These are phyloP conservation scores for Rhopalosiphum maidis DNA, from an alignment of 1,140 invertebrate species.

Conservation along the genomic window DNA sequence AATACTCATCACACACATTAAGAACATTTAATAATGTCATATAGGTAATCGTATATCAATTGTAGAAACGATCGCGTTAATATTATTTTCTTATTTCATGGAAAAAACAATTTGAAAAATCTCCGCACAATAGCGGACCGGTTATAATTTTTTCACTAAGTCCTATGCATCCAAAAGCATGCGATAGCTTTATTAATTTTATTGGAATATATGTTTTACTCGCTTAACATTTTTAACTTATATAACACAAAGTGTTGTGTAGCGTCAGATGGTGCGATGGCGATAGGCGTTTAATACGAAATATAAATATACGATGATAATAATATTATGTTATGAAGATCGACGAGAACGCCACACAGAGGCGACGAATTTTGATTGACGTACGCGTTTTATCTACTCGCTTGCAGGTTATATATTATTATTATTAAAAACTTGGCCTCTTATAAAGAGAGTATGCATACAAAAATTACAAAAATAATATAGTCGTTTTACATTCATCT, in stretches of 20 bases:
- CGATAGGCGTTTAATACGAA: background rate
- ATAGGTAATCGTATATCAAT: no score
- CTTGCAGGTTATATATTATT: background rate
- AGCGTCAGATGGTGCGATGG: background rate
- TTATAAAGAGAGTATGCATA: background rate
- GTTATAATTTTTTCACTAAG: background rate
- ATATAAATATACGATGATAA: no score
- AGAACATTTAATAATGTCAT: no score
- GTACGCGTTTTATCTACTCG: background rate
- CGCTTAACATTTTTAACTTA: no score
- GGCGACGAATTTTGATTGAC: background rate
- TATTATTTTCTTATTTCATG: no score
- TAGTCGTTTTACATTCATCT: background rate
- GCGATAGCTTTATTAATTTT: background rate
- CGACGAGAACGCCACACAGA: background rate
- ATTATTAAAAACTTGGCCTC: background rate
- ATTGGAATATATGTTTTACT: background rate
- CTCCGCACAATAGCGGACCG: no score
- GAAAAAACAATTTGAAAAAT: no score
- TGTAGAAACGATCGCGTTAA: no score
- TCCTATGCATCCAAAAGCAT: background rate
- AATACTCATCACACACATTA: no score
- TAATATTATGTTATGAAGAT: background rate
- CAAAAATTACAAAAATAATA: background rate
- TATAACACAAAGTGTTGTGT: background rate